Evolutionary conservation across 1,140 invertebrate genomes (phyloP), one percentile per base, ranked within the genome.

Genomic region (Teleopsis dalmanni): DNA sequence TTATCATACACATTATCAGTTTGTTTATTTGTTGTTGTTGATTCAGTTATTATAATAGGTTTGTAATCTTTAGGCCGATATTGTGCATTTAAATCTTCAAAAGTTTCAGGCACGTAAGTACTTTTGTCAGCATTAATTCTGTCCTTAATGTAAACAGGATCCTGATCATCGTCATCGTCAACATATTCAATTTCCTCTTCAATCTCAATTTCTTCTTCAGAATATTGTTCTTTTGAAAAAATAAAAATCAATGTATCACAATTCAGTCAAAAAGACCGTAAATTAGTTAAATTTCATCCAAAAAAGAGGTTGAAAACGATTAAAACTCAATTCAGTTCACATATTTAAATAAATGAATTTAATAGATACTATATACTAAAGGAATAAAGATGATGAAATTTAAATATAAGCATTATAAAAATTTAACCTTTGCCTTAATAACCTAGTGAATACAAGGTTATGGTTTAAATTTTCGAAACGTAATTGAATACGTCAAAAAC

Each of bases 141-240:
- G 60, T 56, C 51, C 45, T 53, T 21, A 57, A 52, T 45, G 62
- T 56, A 54, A 73, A 70, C 29, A 71, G 70, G 18, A 69, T 62
- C 53, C 69, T 65, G 38, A 65, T 65, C 48, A 68, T 44, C 43
- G 59, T 62, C 54, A 29, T 57, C 48, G 10, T 65, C 57, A 8
- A 62, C 56, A 29, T 66, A 57, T 49, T 66, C 49, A 47, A 69
- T 65, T 56, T 73, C 72, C 22, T 58, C 49, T 26, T 65, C 58
- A 5, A 67, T 55, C 47, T 72, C 63, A 42, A 70, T 70, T 50
- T 72, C 69, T 45, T 70, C 67, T 43, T 71, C 74, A 74, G 70
- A 78, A 46, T 59, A 47, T n/a, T 51, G 43, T 13, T 29, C 38
- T 33, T 48, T 41, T 31, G 7, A 41, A 38, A n/a, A 42, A 48